Conservation (phyloP, 2,797 vertebrate genomes). For the Clarias fuscus region DNA sequence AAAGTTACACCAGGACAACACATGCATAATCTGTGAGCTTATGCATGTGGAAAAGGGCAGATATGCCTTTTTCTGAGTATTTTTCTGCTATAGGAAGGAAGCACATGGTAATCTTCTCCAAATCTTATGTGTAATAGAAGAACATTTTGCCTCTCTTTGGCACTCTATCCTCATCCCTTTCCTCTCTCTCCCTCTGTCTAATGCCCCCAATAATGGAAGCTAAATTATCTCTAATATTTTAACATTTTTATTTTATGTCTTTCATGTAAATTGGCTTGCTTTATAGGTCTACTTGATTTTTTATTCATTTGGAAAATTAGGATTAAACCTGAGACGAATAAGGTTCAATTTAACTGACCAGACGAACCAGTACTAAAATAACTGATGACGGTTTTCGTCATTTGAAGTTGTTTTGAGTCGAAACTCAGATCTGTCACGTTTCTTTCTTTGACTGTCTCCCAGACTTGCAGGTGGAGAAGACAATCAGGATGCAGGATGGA, state of each 20-base stretch:
- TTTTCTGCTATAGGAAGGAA: background rate
- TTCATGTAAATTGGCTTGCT: background rate
- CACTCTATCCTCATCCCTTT: no score
- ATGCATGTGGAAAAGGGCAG: background rate
- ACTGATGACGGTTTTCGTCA: background rate
- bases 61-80: background rate
- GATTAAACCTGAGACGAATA: background rate
- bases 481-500: conserved; percentile 82
- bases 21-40: background rate
- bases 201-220: no score
- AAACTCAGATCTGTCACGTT: no score
- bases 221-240: no score
- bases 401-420: background rate
- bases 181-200: no score
- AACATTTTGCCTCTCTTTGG: background rate
- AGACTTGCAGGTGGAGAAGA: conserved; percentile 82
- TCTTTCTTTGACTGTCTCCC: conserved; percentile 21
- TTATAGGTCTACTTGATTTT: background rate
- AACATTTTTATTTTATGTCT: no score
- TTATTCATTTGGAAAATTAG: no score
- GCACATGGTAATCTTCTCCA: background rate
- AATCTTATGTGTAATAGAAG: background rate
- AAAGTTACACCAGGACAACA: background rate
- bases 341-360: background rate
- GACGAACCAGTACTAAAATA: background rate